Base-by-base conservation (phyloP, 1,140 invertebrate genomes). In the Colletes gigas region DNA sequence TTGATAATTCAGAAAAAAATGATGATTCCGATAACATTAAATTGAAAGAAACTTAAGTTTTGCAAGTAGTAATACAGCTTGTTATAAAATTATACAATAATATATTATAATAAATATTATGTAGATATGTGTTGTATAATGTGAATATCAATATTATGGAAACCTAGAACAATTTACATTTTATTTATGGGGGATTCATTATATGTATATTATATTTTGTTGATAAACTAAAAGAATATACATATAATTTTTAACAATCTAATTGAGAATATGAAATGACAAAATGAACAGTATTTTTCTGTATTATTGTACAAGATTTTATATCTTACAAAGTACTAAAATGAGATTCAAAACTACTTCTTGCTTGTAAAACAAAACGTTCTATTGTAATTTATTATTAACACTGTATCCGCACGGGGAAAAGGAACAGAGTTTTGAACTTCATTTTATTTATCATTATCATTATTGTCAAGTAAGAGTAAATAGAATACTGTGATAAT, bases 381-480 rank as follows among this genome's bases (percentile, higher is more conserved):
- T 10, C 30, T 21, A 63, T 70, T 62, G 8, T 7, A 70, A 52
- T 73, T 57, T 39, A 47, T 66, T 73, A 54, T 47, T 21, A n/a
- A 54, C 54, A 21, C 8, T 19, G 4, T 52, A 55, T 60, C 7
- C 3, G 19, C 17, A 78, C 14, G 44, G 66, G 9, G 39, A 52
- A 50, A 60, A 47, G 4, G 57, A 66, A 71, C 7, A 70, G 12
- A 77, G 19, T 57, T 78, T 30, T 63, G 39, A 77, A 71, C 12
- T 65, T 71, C 41, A 54, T 66, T 81, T 78, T 71, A 19, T 82
- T 30, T 30, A 78, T 50, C 19, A 68, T 73, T 68, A 74, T 69
- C n/a, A 21, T 85, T 85, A 85, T 85, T 82, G 83, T 85, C 83
- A 70, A 63, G 68, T 59, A 82, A 72, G 47, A 78, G 52, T 78